Percentiles rank a stretch among this genome's conserved stretches.
Conservation (phyloP, 2,797 vertebrate species). For the Sebastes trivittatus region DNA sequence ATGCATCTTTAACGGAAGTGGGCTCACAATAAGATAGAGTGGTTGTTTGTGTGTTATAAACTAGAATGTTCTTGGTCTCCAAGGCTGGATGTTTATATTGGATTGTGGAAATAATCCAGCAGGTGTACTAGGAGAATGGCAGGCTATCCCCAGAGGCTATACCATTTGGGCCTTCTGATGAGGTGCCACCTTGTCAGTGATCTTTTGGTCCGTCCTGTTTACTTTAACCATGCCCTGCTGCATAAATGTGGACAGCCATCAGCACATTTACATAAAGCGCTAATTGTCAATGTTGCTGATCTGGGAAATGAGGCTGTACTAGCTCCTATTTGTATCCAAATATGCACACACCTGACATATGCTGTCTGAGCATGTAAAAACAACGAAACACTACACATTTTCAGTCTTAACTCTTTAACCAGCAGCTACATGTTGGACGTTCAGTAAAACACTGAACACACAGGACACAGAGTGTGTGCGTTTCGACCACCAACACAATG, state of each 20-base stretch:
- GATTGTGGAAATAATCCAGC: background rate
- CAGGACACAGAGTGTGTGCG: background rate
- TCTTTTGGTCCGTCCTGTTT: background rate
- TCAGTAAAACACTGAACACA: background rate
- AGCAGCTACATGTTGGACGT: background rate
- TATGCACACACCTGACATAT: no score
- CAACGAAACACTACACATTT: accelerated
- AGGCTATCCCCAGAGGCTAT: background rate
- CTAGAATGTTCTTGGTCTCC: background rate
- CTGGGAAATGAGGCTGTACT: background rate
- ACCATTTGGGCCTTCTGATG: background rate
- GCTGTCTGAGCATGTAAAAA: background rate
- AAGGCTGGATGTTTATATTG: background rate
- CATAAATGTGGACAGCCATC: background rate
- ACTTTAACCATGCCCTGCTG: background rate
- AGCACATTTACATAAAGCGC: background rate
- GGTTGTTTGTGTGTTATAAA: background rate
- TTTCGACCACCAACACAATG: background rate
- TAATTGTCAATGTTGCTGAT: background rate
- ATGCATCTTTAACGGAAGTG: conserved; percentile 29
- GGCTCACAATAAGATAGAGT: background rate
- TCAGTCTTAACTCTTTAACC: background rate
- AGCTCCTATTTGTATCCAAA: no score
- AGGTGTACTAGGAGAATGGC: background rate
- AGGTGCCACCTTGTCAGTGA: background rate